These are phyloP conservation scores for Omphaloscelis lunosa DNA, from an alignment of 2,888 invertebrate genomes.

Conservation along the genomic window DNA sequence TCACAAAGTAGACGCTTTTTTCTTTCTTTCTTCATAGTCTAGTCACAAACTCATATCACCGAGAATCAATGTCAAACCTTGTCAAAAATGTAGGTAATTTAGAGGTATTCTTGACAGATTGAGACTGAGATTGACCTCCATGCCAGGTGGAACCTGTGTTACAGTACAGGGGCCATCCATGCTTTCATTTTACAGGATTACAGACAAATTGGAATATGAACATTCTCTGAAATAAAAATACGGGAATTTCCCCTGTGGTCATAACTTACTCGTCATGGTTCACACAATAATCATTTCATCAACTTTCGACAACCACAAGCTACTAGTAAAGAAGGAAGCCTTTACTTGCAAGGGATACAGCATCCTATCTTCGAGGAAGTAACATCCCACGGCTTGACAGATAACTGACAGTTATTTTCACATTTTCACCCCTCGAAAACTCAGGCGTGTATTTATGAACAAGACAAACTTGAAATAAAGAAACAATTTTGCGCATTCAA, in stretches of 20 bases:
- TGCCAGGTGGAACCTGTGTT: no score
- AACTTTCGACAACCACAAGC: neutral
- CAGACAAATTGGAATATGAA: no score
- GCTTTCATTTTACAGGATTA: no score
- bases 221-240: neutral
- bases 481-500: conserved; percentile 45
- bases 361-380: neutral
- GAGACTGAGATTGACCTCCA: no score
- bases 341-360: neutral
- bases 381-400: conserved; percentile 31
- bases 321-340: neutral
- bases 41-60: neutral
- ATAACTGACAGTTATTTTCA: conserved; percentile 18
- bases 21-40: no score
- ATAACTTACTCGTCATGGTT: neutral
- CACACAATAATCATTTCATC: neutral
- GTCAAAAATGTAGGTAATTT: no score
- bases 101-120: no score
- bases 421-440: conserved; percentile 24
- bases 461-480: conserved; percentile 36
- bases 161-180: no score
- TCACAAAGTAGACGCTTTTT: no score
- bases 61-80: no score
- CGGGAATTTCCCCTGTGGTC: neutral
- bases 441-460: conserved; percentile 24